phyloP scores from a whole-genome alignment of 2,113 vertebrate genomes.

The Smithornis capensis region DNA sequence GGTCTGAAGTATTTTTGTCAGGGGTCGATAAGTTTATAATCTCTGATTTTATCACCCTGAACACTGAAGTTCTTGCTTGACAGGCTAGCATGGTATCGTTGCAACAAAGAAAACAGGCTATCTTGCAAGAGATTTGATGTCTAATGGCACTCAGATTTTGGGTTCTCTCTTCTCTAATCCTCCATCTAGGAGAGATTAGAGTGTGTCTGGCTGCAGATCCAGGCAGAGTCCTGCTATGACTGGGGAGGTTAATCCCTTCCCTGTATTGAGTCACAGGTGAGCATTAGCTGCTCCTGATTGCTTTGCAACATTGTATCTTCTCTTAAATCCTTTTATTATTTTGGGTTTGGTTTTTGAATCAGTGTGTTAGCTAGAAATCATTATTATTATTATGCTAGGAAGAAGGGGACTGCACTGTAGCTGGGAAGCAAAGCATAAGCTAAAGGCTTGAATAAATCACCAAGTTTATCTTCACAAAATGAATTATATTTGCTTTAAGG shows the following conservation, averaged over 20 bases:
- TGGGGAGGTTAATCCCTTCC: background rate
- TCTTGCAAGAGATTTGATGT: background rate
- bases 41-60: background rate
- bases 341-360: background rate
- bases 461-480: background rate
- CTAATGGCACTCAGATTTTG: background rate
- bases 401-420: background rate
- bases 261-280: background rate
- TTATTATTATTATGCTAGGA: accelerated
- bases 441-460: background rate
- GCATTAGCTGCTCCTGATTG: background rate
- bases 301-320: background rate
- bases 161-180: background rate
- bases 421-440: background rate
- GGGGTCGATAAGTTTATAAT: background rate
- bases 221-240: background rate
- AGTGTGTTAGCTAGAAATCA: background rate
- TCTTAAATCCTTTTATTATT: background rate
- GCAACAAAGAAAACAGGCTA: background rate
- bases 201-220: background rate
- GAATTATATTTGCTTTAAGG: background rate
- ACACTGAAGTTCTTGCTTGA: background rate
- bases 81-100: background rate
- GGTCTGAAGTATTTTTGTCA: background rate
- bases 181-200: background rate